phyloP scores from a whole-genome alignment of 2,113 vertebrate species.

The Nycticorax nycticorax region DNA sequence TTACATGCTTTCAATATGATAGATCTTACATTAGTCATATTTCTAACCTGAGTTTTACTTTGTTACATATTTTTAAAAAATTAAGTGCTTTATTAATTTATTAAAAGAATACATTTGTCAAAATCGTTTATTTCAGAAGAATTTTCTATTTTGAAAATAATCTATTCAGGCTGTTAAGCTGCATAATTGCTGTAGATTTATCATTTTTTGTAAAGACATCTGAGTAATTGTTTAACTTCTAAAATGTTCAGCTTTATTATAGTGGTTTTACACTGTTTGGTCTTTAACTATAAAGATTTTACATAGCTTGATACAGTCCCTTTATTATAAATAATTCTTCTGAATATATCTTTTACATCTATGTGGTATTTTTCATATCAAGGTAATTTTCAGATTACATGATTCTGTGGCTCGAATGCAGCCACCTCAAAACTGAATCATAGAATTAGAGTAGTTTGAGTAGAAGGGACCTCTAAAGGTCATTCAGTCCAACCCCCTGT shows the following conservation, averaged over 20 bases:
- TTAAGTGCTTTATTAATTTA: not conserved
- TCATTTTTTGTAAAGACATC: not conserved
- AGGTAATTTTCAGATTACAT: not conserved
- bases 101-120: not conserved
- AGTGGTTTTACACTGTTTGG: not conserved
- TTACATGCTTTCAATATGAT: not conserved
- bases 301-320: not conserved
- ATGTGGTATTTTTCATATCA: not conserved
- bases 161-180: not conserved
- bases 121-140: not conserved
- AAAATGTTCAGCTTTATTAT: not conserved
- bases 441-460: not conserved
- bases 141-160: not conserved
- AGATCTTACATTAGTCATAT: not conserved
- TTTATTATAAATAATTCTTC: not conserved
- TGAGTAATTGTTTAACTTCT: not conserved
- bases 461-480: not conserved
- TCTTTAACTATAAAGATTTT: not conserved
- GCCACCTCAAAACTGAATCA: not conserved
- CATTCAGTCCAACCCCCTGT: not conserved
- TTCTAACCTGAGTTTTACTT: not conserved
- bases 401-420: not conserved
- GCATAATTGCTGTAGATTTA: not conserved
- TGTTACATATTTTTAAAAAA: not conserved
- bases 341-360: not conserved